These are phyloP conservation scores for Eumaeus atala DNA, from an alignment of 1,140 invertebrate genomes.

Conservation along the genomic window DNA sequence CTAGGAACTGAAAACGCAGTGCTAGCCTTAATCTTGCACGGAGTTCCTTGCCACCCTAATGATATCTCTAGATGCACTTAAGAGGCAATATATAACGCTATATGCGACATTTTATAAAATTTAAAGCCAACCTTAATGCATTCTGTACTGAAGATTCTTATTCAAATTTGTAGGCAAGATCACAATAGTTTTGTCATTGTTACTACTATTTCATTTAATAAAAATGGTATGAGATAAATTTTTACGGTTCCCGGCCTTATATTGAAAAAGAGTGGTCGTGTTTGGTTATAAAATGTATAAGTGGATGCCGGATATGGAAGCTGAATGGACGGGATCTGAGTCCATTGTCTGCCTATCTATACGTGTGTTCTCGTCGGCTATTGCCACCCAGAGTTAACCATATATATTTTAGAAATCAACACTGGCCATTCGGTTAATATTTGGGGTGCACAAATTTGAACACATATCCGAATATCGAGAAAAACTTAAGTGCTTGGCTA, in stretches of 20 bases:
- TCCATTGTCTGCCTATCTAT: neutral
- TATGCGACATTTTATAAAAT: constrained; percentile 71
- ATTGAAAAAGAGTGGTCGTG: constrained; percentile 49
- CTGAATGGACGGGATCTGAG: constrained; percentile 28
- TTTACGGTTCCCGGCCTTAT: constrained; percentile 56
- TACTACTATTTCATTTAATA: constrained; percentile 55
- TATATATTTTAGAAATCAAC: too few species aligned
- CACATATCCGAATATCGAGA: too few species aligned
- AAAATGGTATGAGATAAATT: constrained; percentile 57
- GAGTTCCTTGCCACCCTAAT: constrained; percentile 57
- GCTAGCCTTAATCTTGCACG: constrained; percentile 61
- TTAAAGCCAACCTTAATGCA: constrained; percentile 70
- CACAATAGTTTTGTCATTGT: constrained; percentile 50
- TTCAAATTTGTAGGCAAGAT: constrained; percentile 63
- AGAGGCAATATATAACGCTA: constrained; percentile 67
- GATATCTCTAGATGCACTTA: constrained; percentile 68
- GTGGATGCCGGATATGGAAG: constrained; percentile 30
- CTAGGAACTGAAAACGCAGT: constrained; percentile 36
- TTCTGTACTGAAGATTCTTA: constrained; percentile 69
- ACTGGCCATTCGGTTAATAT: too few species aligned
- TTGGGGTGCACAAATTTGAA: too few species aligned
- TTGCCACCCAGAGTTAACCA: too few species aligned
- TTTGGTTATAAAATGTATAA: constrained; percentile 43
- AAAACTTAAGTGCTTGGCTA: too few species aligned
- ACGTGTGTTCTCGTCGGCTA: neutral